Evolutionary conservation across 2,113 vertebrate genomes (phyloP).

Genomic region (Channa argus): DNA sequence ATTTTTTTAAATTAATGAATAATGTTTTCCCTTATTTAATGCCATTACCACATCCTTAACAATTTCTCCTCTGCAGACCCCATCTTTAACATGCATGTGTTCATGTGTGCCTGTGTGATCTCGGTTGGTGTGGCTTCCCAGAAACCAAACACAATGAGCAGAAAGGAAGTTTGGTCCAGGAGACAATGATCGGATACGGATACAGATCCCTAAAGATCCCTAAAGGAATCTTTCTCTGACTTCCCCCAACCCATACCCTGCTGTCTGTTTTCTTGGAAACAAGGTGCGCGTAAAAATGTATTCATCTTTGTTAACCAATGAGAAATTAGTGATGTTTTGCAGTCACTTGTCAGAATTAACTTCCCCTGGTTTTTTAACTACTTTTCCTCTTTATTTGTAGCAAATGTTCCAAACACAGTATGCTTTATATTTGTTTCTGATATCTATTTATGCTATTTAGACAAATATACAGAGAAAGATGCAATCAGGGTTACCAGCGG

Average conservation of each 20-base stretch:
- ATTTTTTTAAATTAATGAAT: too few relatives aligned
- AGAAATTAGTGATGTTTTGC: background rate
- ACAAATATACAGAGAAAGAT: background rate
- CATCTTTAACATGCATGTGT: background rate
- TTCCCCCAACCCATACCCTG: background rate
- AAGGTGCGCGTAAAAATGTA: background rate
- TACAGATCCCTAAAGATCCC: conserved; percentile 39
- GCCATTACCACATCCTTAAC: too few relatives aligned
- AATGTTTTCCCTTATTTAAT: too few relatives aligned
- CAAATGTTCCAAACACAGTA: too few relatives aligned
- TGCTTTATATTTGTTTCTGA: too few relatives aligned
- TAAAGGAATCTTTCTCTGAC: conserved; percentile 7
- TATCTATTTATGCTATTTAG: background rate
- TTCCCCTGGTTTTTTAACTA: too few relatives aligned
- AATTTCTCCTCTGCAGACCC: too few relatives aligned
- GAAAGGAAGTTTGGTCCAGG: conserved; percentile 13
- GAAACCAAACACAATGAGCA: conserved; percentile 30
- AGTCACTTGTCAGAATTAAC: background rate
- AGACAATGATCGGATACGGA: conserved; percentile 46
- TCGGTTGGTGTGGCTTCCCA: conserved; percentile 20
- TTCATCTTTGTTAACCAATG: background rate
- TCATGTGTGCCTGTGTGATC: conserved; percentile 1
- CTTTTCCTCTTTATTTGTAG: too few relatives aligned
- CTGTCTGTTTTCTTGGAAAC: conserved; percentile 27
- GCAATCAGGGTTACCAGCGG: background rate